Evolutionary conservation across 53 echinoderm and acorn worm genomes (phyloP).

Genomic region (Henricia sp.): DNA sequence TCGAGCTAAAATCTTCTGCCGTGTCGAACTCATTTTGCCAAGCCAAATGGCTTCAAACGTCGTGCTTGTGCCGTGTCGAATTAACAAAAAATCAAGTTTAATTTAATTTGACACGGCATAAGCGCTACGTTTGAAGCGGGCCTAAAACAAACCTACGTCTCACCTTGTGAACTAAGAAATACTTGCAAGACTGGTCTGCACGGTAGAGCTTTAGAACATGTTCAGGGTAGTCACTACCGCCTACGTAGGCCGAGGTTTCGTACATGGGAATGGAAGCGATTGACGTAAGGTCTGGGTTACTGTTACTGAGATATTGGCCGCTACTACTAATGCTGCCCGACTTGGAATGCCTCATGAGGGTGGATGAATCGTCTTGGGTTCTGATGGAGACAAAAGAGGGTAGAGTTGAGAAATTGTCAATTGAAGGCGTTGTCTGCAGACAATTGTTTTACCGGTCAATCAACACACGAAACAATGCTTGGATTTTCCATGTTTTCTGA

Average conservation of each 20-base stretch:
- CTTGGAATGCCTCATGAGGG: constrained; percentile 67
- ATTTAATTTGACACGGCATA: too few species aligned
- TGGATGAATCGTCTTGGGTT: constrained; percentile 64
- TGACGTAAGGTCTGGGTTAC: constrained; percentile 94
- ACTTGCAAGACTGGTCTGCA: constrained; percentile 96
- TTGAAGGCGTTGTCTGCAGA: neutral
- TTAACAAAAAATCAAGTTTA: too few species aligned
- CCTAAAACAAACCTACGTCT: too few species aligned
- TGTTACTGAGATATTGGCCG: constrained; percentile 90
- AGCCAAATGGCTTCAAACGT: too few species aligned
- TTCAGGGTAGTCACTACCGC: constrained; percentile 84
- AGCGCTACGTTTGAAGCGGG: too few species aligned
- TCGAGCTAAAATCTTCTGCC: too few species aligned
- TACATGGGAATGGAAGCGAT: constrained; percentile 72
- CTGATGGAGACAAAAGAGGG: constrained; percentile 9
- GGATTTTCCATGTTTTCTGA: too few species aligned
- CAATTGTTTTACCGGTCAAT: too few species aligned
- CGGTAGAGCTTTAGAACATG: constrained; percentile 95
- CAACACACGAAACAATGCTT: too few species aligned
- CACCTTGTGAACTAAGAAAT: constrained; percentile 97
- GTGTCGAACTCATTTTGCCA: too few species aligned
- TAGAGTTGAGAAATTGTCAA: neutral
- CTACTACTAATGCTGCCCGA: constrained; percentile 77
- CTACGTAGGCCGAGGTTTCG: constrained; percentile 55
- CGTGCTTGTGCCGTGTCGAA: too few species aligned